Conservation (phyloP, 2,888 invertebrate species). For the Myathropa florea region DNA sequence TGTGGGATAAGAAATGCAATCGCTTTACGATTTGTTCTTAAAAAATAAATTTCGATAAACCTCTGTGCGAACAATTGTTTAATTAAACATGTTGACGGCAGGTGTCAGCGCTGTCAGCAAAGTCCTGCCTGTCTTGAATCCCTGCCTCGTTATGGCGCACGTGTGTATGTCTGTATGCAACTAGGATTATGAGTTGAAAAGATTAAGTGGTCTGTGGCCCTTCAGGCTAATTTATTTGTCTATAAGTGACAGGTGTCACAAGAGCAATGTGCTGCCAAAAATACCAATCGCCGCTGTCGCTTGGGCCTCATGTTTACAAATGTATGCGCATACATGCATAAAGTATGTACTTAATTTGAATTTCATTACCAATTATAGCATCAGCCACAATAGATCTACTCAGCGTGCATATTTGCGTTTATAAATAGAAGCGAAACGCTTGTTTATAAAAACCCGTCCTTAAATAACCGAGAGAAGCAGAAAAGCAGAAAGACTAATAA, state of each 20-base stretch:
- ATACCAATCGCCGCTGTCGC: background rate
- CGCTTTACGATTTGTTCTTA: too few species aligned
- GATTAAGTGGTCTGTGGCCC: too few species aligned
- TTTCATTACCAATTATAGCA: conserved; percentile 52
- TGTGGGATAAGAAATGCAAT: too few species aligned
- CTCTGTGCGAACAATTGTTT: too few species aligned
- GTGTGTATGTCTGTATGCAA: too few species aligned
- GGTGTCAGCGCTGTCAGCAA: too few species aligned
- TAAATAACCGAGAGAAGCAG: background rate
- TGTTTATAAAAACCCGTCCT: conserved; percentile 21
- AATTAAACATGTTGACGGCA: too few species aligned
- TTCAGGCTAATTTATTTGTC: too few species aligned
- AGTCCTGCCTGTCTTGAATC: too few species aligned
- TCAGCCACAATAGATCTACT: background rate
- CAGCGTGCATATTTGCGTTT: conserved; percentile 51
- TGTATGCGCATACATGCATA: background rate
- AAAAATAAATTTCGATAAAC: too few species aligned
- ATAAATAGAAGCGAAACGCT: conserved; percentile 24
- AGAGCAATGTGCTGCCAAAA: background rate
- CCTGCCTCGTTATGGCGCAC: too few species aligned
- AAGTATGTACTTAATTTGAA: conserved; percentile 23
- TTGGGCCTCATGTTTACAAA: background rate
- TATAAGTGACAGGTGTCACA: background rate
- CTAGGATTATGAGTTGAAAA: too few species aligned
- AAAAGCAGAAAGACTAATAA: conserved; percentile 16